Conservation (phyloP, 2,888 invertebrate species). For the Arctia plantaginis region DNA sequence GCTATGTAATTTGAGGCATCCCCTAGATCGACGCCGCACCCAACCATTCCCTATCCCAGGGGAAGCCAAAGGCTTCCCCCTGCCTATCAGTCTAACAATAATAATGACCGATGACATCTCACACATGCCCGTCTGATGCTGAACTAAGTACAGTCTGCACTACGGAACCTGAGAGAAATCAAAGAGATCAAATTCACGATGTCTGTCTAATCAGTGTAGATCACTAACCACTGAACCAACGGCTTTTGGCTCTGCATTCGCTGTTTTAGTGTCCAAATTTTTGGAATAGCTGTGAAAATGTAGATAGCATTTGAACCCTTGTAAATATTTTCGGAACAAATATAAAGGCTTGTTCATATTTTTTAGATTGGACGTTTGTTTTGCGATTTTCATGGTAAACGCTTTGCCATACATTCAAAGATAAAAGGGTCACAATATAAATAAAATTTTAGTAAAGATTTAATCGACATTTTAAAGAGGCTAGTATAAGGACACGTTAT, state of each 20-base stretch:
- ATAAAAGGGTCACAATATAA: not conserved
- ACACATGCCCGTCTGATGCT: too few relatives aligned
- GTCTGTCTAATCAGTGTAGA: not conserved
- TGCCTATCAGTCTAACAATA: too few relatives aligned
- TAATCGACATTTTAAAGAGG: not conserved
- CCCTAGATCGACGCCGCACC: too few relatives aligned
- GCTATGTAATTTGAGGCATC: too few relatives aligned
- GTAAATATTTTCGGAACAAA: constrained; percentile 38
- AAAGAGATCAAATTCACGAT: too few relatives aligned
- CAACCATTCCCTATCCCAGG: too few relatives aligned
- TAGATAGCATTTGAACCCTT: constrained; percentile 38
- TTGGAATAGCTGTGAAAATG: constrained; percentile 43
- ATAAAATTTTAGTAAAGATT: too few relatives aligned
- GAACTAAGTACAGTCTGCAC: too few relatives aligned
- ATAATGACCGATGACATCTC: too few relatives aligned
- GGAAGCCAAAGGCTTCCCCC: too few relatives aligned
- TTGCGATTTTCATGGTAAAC: not conserved
- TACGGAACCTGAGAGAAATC: too few relatives aligned
- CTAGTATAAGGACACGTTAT: too few relatives aligned
- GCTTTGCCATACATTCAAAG: not conserved
- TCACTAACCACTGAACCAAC: not conserved
- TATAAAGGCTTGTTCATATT: constrained; percentile 6
- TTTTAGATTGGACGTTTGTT: not conserved
- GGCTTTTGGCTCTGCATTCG: not conserved
- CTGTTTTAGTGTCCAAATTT: constrained; percentile 28